These are phyloP conservation scores for Drosophila sp. DNA, from an alignment of 1,140 invertebrate species.

Conservation along the genomic window DNA sequence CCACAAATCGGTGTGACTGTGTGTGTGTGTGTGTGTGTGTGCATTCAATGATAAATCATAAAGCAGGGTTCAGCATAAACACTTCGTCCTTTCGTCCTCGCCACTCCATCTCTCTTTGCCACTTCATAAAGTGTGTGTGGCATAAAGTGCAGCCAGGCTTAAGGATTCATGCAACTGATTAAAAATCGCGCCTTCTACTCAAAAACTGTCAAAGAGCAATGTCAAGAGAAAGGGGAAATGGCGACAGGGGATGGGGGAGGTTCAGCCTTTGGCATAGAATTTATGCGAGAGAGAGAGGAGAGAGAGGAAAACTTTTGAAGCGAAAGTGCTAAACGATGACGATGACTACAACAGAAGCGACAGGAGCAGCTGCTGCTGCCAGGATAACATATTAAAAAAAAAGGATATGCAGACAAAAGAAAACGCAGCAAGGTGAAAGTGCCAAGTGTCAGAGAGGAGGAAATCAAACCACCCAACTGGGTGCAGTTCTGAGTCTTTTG, in stretches of 20 bases:
- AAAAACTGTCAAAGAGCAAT: constrained; percentile 67
- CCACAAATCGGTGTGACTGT: not conserved
- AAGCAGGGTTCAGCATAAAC: constrained; percentile 1
- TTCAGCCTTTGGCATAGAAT: constrained; percentile 38
- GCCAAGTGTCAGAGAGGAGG: constrained; percentile 31
- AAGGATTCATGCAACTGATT: constrained; percentile 71
- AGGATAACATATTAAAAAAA: constrained; percentile 6
- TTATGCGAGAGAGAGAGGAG: constrained; percentile 55
- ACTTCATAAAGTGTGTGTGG: constrained; percentile 50
- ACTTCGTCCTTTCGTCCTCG: not conserved
- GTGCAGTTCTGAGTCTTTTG: constrained; percentile 64
- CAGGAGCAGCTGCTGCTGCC: constrained; percentile 3
- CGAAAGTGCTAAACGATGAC: constrained; percentile 72
- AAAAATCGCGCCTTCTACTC: constrained; percentile 61
- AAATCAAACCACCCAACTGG: constrained; percentile 12
- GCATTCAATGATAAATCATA: not conserved
- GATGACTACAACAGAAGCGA: constrained; percentile 5
- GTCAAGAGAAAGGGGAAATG: not conserved
- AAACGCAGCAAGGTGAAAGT: constrained; percentile 57
- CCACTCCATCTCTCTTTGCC: not conserved
- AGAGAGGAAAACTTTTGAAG: constrained; percentile 60
- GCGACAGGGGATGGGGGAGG: not conserved
- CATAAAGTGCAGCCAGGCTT: constrained; percentile 62
- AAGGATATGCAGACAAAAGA: constrained; percentile 8
- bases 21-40: not conserved